These are phyloP conservation scores for Sussaba pulchella DNA, from an alignment of 2,888 invertebrate species.

Conservation along the genomic window DNA sequence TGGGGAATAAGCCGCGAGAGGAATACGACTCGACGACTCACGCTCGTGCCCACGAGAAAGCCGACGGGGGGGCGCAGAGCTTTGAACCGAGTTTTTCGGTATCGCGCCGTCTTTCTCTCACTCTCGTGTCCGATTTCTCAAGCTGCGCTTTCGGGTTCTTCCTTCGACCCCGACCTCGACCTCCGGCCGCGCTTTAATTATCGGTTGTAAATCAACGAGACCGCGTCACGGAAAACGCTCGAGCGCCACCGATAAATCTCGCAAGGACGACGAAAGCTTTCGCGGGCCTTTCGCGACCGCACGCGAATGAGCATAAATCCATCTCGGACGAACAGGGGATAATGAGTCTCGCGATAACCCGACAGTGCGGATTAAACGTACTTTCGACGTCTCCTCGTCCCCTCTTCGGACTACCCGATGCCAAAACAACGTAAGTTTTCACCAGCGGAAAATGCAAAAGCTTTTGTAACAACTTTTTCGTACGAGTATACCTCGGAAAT, in stretches of 20 bases:
- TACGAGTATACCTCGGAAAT: background rate
- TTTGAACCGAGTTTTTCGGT: conserved; percentile 52
- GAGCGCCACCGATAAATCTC: conserved; percentile 78
- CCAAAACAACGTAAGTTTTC: conserved; percentile 17
- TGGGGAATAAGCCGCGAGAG: conserved; percentile 70
- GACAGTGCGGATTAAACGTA: conserved; percentile 41
- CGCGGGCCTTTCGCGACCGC: conserved; percentile 64
- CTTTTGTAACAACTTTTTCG: background rate
- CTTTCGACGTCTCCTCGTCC: conserved; percentile 8
- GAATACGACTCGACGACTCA: conserved; percentile 52
- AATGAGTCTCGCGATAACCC: conserved; percentile 67
- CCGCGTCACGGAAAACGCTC: conserved; percentile 54
- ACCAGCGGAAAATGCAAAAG: background rate
- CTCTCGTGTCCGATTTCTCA: conserved; percentile 44
- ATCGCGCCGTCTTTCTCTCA: conserved; percentile 49
- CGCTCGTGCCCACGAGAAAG: background rate
- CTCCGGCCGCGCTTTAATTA: conserved; percentile 81
- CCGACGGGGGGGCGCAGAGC: too few relatives aligned
- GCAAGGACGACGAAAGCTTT: conserved; percentile 71
- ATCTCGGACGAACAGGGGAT: conserved; percentile 59
- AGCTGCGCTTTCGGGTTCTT: conserved; percentile 52
- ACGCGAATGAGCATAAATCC: conserved; percentile 64
- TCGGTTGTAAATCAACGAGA: conserved; percentile 80
- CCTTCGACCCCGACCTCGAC: conserved; percentile 57
- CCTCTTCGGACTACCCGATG: too few relatives aligned